Evolutionary conservation across 2,797 vertebrate species (phyloP), one percentile per base, ranked within the genome.

Genomic region (Epinephelus malabaricus): DNA sequence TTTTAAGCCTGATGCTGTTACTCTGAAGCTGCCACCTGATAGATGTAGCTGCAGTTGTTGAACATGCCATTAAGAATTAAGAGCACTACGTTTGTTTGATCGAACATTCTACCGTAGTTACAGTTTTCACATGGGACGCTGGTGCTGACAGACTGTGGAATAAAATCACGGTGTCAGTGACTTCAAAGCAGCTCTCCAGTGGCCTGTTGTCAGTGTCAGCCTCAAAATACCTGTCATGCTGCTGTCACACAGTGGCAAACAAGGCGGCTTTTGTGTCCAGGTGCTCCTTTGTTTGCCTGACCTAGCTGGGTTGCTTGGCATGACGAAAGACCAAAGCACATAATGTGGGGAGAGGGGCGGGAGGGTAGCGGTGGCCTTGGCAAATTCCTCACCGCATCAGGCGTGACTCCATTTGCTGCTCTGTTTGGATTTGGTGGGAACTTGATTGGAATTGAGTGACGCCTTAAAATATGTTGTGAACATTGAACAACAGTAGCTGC

Each of bases 231-330:
- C 89, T 88, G 87, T 51, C 73, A 46, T 17, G 23, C 47, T 34
- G 69, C 80, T 81, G 76, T 88, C 80, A 82, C 69, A 53, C 56
- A 19, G 71, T 2, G 40, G 38, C 60, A 60, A 83, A 93, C 80
- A 91, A 82, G 74, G 73, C 34, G 2, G 54, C 84, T 58, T 66
- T 92, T 92, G 83, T 88, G 82, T 83, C 65, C 89, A 90, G 85
- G 88, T 91, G 85, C 77, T 77, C 53, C 73, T 90, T 86, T 90
- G 89, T 92, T 93, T 90, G 87, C 78, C 70, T 78, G 82, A 79
- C 83, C 80, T 71, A 43, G 45, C 53, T 19, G 69, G 60, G 59
- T 53, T 62, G 51, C 73, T 72, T 61, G 47, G 77, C 50, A 79
- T 84, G 76, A 82, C 45, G 27, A 64, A 66, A 73, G 56, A 70